Evolutionary conservation across 1,140 invertebrate species (phyloP).

Genomic region (Portunus trituberculatus): DNA sequence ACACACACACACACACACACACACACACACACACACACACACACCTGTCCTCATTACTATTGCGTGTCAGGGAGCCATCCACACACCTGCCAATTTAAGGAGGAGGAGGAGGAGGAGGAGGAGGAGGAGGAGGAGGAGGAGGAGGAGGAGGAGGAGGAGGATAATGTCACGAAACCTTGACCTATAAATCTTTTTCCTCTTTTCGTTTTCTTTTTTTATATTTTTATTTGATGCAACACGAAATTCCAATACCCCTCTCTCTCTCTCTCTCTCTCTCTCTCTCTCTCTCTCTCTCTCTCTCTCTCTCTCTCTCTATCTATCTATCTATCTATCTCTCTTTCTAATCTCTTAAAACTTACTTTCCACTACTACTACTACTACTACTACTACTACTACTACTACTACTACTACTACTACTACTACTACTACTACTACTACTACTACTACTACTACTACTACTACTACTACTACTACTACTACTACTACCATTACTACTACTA

Average conservation of each 20-base stretch:
- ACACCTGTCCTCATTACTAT: not conserved
- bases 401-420: too few relatives aligned
- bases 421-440: too few relatives aligned
- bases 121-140: not conserved
- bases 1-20: constrained; percentile 36
- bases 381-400: too few relatives aligned
- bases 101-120: not conserved
- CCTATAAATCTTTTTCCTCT: not conserved
- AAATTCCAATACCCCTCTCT: not conserved
- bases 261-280: not conserved
- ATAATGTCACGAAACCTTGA: not conserved
- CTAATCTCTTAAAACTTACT: too few relatives aligned
- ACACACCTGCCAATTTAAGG: not conserved
- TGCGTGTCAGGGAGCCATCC: not conserved
- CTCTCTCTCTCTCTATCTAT: constrained; percentile 35
- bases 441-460: too few relatives aligned
- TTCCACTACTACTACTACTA: too few relatives aligned
- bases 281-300: constrained; percentile 46
- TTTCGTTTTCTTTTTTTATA: not conserved
- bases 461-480: too few relatives aligned
- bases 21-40: constrained; percentile 48
- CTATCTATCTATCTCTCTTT: not conserved
- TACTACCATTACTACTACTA: too few relatives aligned
- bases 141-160: not conserved
- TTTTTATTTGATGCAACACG: not conserved